Base-by-base conservation (phyloP, 2,888 invertebrate genomes). In the Phania funesta region DNA sequence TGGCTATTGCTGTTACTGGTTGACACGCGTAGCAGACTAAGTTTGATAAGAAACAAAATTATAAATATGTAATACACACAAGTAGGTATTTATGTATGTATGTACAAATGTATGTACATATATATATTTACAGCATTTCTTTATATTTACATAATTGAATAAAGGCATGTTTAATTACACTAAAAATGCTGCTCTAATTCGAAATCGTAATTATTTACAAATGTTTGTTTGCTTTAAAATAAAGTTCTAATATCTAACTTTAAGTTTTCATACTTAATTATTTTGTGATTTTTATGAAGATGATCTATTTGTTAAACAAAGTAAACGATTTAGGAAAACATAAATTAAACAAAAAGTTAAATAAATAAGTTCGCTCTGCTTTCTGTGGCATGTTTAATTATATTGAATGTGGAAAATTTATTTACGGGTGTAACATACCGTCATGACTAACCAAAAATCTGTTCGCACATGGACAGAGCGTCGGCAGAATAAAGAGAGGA, bases 361-460 rank as follows among this genome's bases (percentile, higher is more conserved):
- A 52, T 60, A 3, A 26, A 58, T 38, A 75, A 83, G 77, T 81
- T 84, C 83, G 84, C 85, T 85, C 84, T 85, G 84, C 85, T 85
- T 84, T 83, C 41, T 74, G 80, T 84, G 84, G 67, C 68, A 76
- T 83, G 81, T 78, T 78, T 65, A 1, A 18, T 52, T 74, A 26
- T 62, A 74, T 60, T 79, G 22, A 79, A 71, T 71, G 67, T 73
- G 64, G 50, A 22, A 60, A 62, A 54, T 11, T 67, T 32, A 26
- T n/a, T n/a, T n/a, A n/a, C n/a, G n/a, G n/a, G n/a, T n/a, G n/a
- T n/a, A n/a, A n/a, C n/a, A n/a, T n/a, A n/a, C n/a, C n/a, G n/a
- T n/a, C n/a, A n/a, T n/a, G n/a, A n/a, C n/a, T n/a, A n/a, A n/a
- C n/a, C n/a, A n/a, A n/a, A n/a, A n/a, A n/a, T n/a, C n/a, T n/a